Percentiles rank a stretch among this genome's conserved stretches.
Conservation (phyloP, 2,797 vertebrate genomes). For the Parambassis ranga region DNA sequence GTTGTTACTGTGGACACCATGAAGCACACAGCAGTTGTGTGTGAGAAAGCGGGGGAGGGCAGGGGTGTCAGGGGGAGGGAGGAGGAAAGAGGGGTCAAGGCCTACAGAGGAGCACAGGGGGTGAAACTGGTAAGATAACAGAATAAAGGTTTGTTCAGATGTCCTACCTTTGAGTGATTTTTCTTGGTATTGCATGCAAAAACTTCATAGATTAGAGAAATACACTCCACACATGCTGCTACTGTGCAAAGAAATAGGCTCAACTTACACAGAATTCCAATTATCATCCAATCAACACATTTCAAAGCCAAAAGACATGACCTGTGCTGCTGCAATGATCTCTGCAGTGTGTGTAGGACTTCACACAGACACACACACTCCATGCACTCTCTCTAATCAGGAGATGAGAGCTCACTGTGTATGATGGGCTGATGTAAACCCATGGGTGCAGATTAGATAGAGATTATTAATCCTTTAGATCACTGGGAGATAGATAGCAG, state of each 20-base stretch:
- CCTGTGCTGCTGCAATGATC: constrained; percentile 31
- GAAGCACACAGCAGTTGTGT: background rate
- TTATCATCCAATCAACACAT: no score
- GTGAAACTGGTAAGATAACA: constrained; percentile 6
- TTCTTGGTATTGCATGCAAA: background rate
- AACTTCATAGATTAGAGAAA: background rate
- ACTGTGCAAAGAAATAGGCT: background rate
- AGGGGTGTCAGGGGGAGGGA: constrained; percentile 24
- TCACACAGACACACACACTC: constrained; percentile 1
- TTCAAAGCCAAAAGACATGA: constrained; percentile 27
- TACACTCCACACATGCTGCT: background rate
- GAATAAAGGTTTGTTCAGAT: background rate
- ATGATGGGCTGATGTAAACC: constrained; percentile 44
- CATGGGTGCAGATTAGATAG: constrained; percentile 60
- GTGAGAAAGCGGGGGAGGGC: constrained; percentile 11
- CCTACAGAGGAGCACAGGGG: constrained; percentile 19
- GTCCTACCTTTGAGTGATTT: background rate
- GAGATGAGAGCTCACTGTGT: constrained; percentile 48
- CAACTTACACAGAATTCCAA: no score
- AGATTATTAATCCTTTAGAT: constrained; percentile 64
- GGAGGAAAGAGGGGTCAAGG: constrained; percentile 53
- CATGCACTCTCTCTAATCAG: constrained; percentile 42
- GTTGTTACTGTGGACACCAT: background rate
- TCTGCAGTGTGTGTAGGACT: constrained; percentile 2
- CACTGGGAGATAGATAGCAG: constrained; percentile 46